Base-by-base conservation (phyloP, 2,797 vertebrate species). In the Crax fasciolata region DNA sequence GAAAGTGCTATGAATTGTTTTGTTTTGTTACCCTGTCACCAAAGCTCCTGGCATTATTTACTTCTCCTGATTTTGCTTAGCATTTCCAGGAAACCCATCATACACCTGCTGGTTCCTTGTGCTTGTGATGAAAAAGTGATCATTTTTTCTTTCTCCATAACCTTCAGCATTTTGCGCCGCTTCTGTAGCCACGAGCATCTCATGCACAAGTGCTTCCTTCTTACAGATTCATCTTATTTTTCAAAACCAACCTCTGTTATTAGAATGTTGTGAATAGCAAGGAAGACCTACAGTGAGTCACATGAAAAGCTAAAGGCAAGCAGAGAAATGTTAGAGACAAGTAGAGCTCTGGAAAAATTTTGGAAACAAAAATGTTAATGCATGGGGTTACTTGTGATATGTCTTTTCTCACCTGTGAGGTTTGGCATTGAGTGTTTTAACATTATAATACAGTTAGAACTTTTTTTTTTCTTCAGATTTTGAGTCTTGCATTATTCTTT, bases 161-260 rank as follows among this genome's bases (percentile, higher is more conserved):
- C 17, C 25, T 39, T 87, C 35, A 62, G 21, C 5, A 14, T 89
- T 75, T 90, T 68, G 66, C 17, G 3, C 21, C 65, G 21, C 17
- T 71, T 14, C 18, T 0, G 2, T 28, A 61, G 17, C 41, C 15
- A 7, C 6, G 41, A 74, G 27, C 4, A 32, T 38, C 19, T 83
- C 6, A 5, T n/a, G 11, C 0, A 0, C 30, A 65, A 8, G 19
- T 87, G 2, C 9, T 1, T 46, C 7, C 48, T 46, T 63, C 44
- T 71, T 30, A 44, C 3, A 71, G 11, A 41, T 39, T 2, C 16
- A 6, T 35, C 27, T 35, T 39, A 24, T 78, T 72, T 77, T 35
- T 63, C 19, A 51, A 44, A 67, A 30, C 0, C 19, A n/a, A 41
- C 54, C 9, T 35, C 6, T 81, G 19, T 30, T 43, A 9, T 52